Evolutionary conservation across 2,113 vertebrate species (phyloP).

Genomic region (Argyrosomus japonicus): DNA sequence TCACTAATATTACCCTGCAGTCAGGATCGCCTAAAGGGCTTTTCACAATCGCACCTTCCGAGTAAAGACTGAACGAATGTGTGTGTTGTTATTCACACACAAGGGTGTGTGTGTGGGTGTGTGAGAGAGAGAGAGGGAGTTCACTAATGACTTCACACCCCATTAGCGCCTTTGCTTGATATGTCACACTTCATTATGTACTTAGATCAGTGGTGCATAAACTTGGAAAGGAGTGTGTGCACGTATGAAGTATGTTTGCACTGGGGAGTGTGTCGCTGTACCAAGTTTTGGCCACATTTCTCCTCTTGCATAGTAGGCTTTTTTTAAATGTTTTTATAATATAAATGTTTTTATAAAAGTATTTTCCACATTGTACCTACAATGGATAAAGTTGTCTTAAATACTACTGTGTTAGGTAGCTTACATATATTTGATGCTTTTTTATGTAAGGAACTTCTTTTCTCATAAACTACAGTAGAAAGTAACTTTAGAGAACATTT

Average conservation of each 20-base stretch:
- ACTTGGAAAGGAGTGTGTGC: constrained; percentile 59
- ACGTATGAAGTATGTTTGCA: constrained; percentile 62
- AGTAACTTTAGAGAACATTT: constrained; percentile 19
- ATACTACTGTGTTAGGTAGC: background rate
- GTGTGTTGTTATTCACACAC: constrained; percentile 45
- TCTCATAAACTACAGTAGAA: constrained; percentile 1
- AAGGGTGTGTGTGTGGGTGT: constrained; percentile 20
- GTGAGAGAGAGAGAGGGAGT: constrained; percentile 52
- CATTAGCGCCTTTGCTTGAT: constrained; percentile 79
- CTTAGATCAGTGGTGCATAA: constrained; percentile 75
- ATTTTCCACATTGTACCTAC: background rate
- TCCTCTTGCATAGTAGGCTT: background rate
- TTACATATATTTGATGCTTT: background rate
- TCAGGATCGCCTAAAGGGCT: constrained; percentile 34
- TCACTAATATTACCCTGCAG: constrained; percentile 46
- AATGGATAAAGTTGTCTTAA: background rate
- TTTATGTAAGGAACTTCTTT: background rate
- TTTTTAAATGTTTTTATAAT: background rate
- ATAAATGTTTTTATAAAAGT: background rate
- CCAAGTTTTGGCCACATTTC: constrained; percentile 39
- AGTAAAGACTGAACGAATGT: constrained; percentile 40
- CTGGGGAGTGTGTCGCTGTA: constrained; percentile 25
- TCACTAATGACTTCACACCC: constrained; percentile 81
- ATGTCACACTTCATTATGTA: constrained; percentile 84
- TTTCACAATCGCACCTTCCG: constrained; percentile 46